Conservation (phyloP, 1,140 invertebrate species). For the Drosophila elegans region DNA sequence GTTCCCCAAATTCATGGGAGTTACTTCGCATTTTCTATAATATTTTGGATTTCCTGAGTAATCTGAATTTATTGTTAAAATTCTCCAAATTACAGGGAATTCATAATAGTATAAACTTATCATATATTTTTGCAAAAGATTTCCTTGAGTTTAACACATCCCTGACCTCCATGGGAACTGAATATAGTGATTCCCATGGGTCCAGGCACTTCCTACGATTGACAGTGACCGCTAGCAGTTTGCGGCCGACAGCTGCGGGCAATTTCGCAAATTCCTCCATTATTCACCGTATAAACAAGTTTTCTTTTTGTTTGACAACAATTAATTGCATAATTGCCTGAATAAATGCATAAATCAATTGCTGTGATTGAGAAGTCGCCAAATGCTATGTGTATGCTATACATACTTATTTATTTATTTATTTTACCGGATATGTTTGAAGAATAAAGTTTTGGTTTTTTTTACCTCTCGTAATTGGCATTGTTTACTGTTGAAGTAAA, state of each 20-base stretch:
- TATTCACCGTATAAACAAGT: slow-evolving; percentile 41
- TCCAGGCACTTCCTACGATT: slow-evolving; percentile 51
- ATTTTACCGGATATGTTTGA: slow-evolving; percentile 64
- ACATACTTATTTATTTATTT: slow-evolving; percentile 50
- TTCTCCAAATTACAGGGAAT: too few relatives aligned
- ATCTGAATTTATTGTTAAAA: too few relatives aligned
- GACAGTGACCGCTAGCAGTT: slow-evolving; percentile 47
- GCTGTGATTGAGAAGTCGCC: slow-evolving; percentile 36
- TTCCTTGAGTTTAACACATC: too few relatives aligned
- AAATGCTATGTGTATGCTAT: slow-evolving; percentile 22
- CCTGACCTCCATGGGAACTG: neutral
- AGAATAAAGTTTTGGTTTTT: slow-evolving; percentile 33
- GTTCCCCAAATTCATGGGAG: too few relatives aligned
- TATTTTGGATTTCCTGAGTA: too few relatives aligned
- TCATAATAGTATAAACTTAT: neutral
- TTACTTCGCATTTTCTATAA: too few relatives aligned
- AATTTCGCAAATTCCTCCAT: slow-evolving; percentile 70
- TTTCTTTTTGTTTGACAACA: slow-evolving; percentile 71
- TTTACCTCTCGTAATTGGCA: slow-evolving; percentile 8
- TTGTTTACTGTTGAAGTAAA: slow-evolving; percentile 20
- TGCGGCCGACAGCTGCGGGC: slow-evolving; percentile 55
- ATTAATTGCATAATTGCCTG: slow-evolving; percentile 78
- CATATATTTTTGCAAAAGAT: neutral
- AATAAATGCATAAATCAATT: slow-evolving; percentile 74
- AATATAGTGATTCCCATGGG: slow-evolving; percentile 23